phyloP scores from a whole-genome alignment of 2,888 invertebrate species.

The Drosophila kanekoi region DNA sequence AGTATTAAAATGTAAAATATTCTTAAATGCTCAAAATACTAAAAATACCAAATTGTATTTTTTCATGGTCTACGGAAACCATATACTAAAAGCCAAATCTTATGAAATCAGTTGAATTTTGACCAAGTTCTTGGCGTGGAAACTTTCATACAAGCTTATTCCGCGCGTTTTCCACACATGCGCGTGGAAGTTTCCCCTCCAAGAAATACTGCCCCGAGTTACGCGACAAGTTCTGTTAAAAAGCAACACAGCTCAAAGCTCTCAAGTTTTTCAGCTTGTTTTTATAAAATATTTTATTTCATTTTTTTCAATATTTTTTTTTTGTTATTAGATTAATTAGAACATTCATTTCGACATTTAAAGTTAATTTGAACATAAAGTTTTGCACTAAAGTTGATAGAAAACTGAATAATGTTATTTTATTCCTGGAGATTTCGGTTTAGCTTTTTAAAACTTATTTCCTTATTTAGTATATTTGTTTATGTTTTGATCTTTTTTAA shows the following conservation, averaged over 20 bases:
- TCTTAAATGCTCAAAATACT: too few species aligned
- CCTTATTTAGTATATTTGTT: not conserved
- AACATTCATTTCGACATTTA: constrained; percentile 80
- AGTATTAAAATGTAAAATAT: too few species aligned
- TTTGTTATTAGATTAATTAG: constrained; percentile 69
- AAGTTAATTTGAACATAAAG: constrained; percentile 79
- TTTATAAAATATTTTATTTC: constrained; percentile 70
- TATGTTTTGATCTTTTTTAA: constrained; percentile 20
- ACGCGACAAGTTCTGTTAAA: too few species aligned
- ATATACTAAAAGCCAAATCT: too few species aligned
- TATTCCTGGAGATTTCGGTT: constrained; percentile 33
- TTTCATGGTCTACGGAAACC: too few species aligned
- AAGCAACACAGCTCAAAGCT: too few species aligned
- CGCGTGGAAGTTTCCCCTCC: too few species aligned
- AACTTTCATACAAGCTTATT: too few species aligned
- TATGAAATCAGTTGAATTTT: too few species aligned
- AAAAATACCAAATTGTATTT: too few species aligned
- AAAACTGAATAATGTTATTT: constrained; percentile 52
- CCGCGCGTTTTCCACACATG: too few species aligned
- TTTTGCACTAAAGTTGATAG: constrained; percentile 77
- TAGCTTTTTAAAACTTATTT: constrained; percentile 24
- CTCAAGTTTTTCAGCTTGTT: constrained; percentile 48
- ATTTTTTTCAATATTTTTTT: constrained; percentile 29
- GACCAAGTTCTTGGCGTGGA: too few species aligned
- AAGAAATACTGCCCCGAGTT: not conserved